Percentiles rank a stretch among this genome's conserved stretches.
These are phyloP conservation scores for Helogale parvula DNA, from an alignment of 2,113 vertebrate genomes.

Conservation along the genomic window DNA sequence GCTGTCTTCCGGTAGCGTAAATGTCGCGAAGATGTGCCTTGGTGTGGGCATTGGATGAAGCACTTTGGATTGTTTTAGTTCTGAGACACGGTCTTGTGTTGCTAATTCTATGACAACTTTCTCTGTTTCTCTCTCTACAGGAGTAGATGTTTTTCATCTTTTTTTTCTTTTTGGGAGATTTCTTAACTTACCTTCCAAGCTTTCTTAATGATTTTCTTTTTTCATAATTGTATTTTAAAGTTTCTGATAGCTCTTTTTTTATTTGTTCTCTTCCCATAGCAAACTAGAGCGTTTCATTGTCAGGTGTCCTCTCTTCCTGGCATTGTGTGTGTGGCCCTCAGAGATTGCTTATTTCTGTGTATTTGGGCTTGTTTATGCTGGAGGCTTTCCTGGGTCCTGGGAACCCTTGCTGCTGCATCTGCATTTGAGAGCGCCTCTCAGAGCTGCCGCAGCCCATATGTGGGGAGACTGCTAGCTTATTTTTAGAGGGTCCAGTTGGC, in stretches of 20 bases:
- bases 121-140: background rate
- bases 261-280: background rate
- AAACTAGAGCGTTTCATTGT: background rate
- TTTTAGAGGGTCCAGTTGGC: background rate
- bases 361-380: background rate
- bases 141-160: background rate
- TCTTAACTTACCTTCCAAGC: background rate
- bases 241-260: background rate
- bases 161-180: conserved; percentile 1
- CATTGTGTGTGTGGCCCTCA: too few species aligned
- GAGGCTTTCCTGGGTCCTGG: background rate
- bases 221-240: background rate
- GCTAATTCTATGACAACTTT: background rate
- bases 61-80: background rate
- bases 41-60: background rate
- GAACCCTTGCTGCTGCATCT: background rate
- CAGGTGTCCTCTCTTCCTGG: background rate
- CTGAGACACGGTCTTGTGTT: background rate
- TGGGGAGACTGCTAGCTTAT: background rate
- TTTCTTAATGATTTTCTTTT: background rate
- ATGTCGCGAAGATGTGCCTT: background rate
- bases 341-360: background rate
- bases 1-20: accelerated
- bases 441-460: background rate
- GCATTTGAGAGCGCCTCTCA: background rate